A percentile compares a stretch with the other conserved stretches of the same genome.
Evolutionary conservation across 2,797 vertebrate species (phyloP).

Genomic region (Mus minutoides): DNA sequence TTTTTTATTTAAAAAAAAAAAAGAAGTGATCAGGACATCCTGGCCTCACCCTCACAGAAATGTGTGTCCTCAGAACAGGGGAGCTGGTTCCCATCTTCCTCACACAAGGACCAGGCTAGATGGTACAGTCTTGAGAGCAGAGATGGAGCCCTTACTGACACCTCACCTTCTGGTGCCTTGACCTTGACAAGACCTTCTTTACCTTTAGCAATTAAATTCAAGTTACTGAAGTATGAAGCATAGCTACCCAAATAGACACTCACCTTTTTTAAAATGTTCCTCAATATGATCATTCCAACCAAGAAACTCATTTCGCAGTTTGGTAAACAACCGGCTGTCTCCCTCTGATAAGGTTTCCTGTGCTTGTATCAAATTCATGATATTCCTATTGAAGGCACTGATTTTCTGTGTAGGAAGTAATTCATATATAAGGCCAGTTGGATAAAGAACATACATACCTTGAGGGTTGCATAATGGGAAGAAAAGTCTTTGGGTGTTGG

Average conservation of each 20-base stretch:
- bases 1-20: no score
- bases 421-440: background rate
- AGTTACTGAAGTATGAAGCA: background rate
- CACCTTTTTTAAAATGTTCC: background rate
- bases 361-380: background rate
- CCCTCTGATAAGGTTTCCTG: background rate
- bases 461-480: background rate
- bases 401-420: background rate
- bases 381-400: background rate
- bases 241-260: background rate
- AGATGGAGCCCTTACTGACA: background rate
- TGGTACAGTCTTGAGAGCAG: background rate
- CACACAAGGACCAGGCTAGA: background rate
- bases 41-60: background rate
- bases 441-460: background rate
- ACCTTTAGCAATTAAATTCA: background rate
- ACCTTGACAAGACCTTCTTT: background rate
- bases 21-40: no score
- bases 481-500: background rate
- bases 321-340: background rate
- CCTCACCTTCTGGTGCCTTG: background rate
- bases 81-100: background rate
- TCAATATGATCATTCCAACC: background rate
- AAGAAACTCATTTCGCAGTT: background rate
- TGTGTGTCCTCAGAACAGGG: no score